Evolutionary conservation across 2,113 vertebrate species (phyloP), one percentile per base, ranked within the genome.

Genomic region (Chaetorhynchus papuensis): DNA sequence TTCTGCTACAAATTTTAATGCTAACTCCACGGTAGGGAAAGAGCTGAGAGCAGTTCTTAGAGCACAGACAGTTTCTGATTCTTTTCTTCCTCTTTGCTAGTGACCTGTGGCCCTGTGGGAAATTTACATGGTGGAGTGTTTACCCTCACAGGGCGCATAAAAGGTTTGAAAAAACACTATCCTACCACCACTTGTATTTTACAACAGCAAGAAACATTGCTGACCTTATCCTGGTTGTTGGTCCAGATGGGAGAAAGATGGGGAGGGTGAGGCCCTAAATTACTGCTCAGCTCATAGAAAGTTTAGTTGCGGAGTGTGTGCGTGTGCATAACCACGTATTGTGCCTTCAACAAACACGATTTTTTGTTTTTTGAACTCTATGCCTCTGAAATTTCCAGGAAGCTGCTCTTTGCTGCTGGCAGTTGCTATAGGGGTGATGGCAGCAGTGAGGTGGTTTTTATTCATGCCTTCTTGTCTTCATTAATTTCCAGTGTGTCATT

Each of bases 401-500:
- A 92, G 53, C 35, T 75, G 63, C 44, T 75, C 47, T 88, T 79
- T 82, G 60, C 76, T 60, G 68, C 60, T 93, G 71, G 37, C 26
- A 75, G 41, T 68, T 47, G 27, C 56, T 83, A 57, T n/a, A 75
- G 56, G 65, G n/a, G 76, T 5, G 15, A 72, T 10, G 7, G 42
- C 69, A 68, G 65, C 56, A 87, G 23, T 33, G 72, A 83, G 26
- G 54, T 2, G 6, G 8, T 21, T 95, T 95, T 87, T 83, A 59
- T 74, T 90, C 71, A 17, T 33, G 47, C 59, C 39, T 45, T 84
- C 66, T 79, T 66, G 75, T 75, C 71, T 84, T 90, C 35, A 16
- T 89, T 93, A 75, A 89, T 93, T 94, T 90, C 76, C 57, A 87
- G 42, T 11, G 11, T 71, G 79, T 68, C n/a, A 41, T 76, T 95